Percentiles rank a stretch among this genome's conserved stretches.
Evolutionary conservation across 2,113 vertebrate genomes (phyloP).

Genomic region (Dryoscopus gambensis): DNA sequence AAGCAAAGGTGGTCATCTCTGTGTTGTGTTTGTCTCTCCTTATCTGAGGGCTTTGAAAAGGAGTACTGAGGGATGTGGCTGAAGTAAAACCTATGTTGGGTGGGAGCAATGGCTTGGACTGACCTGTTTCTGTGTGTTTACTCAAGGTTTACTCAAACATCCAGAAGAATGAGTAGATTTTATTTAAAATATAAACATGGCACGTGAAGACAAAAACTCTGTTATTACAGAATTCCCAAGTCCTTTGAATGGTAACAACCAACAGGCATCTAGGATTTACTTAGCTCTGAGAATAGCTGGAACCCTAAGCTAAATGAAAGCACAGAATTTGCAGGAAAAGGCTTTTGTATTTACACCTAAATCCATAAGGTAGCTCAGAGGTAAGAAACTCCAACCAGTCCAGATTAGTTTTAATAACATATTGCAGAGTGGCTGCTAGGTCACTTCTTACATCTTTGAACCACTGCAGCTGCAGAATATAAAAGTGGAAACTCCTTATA

Average conservation of each 20-base stretch:
- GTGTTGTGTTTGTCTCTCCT: background rate
- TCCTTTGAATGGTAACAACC: background rate
- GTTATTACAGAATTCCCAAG: background rate
- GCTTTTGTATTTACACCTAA: background rate
- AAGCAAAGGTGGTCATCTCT: background rate
- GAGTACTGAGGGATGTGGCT: background rate
- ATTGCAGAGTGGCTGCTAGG: background rate
- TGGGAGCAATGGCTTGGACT: background rate
- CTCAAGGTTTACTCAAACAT: background rate
- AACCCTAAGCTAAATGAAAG: background rate
- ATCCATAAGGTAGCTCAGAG: background rate
- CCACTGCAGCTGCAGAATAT: background rate
- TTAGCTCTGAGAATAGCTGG: background rate
- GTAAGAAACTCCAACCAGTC: background rate
- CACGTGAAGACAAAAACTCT: background rate
- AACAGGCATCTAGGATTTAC: background rate
- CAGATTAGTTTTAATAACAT: background rate
- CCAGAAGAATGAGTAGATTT: background rate
- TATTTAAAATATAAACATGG: constrained; percentile 15
- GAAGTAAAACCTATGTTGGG: background rate
- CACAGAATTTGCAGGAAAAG: background rate
- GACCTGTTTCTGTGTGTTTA: background rate
- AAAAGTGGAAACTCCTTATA: background rate
- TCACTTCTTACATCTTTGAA: background rate
- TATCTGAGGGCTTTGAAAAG: background rate